Evolutionary conservation across 2,113 vertebrate species (phyloP).

Genomic region (Corythaixoides concolor): DNA sequence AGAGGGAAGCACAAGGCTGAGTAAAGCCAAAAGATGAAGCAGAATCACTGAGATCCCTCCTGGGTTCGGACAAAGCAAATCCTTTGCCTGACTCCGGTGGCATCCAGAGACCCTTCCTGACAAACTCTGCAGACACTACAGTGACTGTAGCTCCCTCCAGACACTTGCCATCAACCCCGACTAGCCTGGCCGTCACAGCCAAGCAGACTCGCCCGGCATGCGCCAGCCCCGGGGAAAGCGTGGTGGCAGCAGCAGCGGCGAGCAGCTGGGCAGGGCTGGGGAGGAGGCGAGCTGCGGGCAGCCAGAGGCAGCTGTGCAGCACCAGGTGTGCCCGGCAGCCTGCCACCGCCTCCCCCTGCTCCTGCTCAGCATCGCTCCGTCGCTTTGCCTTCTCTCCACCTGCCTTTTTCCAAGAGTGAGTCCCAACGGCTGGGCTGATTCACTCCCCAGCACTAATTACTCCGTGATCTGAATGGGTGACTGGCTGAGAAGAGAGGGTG

Average conservation of each 20-base stretch:
- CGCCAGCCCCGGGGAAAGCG: background rate
- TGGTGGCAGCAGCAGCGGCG: background rate
- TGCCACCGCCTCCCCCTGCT: background rate
- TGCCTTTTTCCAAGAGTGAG: background rate
- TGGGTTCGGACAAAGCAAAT: background rate
- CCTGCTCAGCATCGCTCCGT: background rate
- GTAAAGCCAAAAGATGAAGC: background rate
- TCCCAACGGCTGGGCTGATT: background rate
- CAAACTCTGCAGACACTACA: background rate
- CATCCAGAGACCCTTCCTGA: background rate
- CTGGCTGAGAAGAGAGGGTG: background rate
- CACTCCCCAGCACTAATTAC: background rate
- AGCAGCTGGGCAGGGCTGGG: background rate
- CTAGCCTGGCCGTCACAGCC: background rate
- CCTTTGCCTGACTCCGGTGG: background rate
- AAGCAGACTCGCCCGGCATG: background rate
- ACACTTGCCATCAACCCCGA: conserved; percentile 14
- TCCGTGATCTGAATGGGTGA: fast-evolving
- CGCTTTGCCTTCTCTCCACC: fast-evolving
- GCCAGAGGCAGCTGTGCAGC: fast-evolving
- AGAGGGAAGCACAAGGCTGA: background rate
- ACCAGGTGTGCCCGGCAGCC: fast-evolving
- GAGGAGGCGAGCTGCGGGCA: background rate
- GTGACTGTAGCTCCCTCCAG: background rate
- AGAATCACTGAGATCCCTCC: background rate